A percentile compares a stretch with the other conserved stretches of the same genome.
Conservation (phyloP, 2,113 vertebrate genomes). For the Hucho hucho region DNA sequence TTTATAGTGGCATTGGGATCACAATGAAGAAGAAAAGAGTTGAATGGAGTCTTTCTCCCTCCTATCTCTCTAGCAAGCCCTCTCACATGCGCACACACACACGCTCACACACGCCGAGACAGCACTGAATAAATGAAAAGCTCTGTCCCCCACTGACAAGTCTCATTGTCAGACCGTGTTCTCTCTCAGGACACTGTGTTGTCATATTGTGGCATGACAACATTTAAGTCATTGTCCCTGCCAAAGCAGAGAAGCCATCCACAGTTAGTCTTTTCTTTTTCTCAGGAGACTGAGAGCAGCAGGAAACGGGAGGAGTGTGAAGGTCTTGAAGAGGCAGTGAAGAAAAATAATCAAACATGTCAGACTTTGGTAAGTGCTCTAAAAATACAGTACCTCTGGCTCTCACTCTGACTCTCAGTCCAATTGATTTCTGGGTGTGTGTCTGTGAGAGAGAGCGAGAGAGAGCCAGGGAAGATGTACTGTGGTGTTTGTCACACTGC, state of each 20-base stretch:
- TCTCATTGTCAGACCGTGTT: slow-evolving; percentile 1
- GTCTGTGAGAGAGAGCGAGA: slow-evolving; percentile 49
- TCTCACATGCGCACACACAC: no score
- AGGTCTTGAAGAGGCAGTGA: slow-evolving; percentile 71
- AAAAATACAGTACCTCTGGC: slow-evolving; percentile 40
- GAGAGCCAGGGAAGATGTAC: no score
- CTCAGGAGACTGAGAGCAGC: slow-evolving; percentile 69
- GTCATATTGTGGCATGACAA: not conserved
- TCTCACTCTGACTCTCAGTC: slow-evolving; percentile 43
- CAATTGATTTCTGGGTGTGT: slow-evolving; percentile 46
- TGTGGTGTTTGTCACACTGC: no score
- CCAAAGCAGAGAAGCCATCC: slow-evolving; percentile 43
- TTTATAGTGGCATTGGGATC: no score
- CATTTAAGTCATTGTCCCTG: slow-evolving; percentile 43
- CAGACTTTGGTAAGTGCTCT: slow-evolving; percentile 80
- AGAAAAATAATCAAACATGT: slow-evolving; percentile 80
- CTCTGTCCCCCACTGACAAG: not conserved
- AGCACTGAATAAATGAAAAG: slow-evolving; percentile 2
- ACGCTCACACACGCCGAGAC: not conserved
- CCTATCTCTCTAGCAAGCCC: no score
- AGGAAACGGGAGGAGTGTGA: slow-evolving; percentile 73
- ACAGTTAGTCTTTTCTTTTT: slow-evolving; percentile 43
- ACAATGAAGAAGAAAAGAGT: no score
- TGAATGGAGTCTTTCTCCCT: no score
- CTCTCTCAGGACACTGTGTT: not conserved